These are phyloP conservation scores for Piprites chloris DNA, from an alignment of 2,113 vertebrate species.

Conservation along the genomic window DNA sequence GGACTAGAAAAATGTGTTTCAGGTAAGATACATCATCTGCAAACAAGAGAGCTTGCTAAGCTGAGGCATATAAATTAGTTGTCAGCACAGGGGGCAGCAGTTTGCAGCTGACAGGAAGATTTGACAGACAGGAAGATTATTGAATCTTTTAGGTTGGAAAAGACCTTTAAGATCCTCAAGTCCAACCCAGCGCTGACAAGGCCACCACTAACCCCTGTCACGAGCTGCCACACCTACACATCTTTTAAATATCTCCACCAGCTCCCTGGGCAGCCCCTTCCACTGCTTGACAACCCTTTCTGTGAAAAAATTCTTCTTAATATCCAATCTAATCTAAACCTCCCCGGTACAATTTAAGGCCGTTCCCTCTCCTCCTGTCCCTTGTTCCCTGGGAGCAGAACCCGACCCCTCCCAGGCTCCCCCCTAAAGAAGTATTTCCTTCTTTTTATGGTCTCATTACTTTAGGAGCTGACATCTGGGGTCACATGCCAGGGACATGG, in stretches of 20 bases:
- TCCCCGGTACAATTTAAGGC: neutral
- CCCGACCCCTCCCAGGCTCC: neutral
- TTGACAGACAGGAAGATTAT: neutral
- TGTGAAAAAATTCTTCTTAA: neutral
- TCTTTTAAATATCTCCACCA: neutral
- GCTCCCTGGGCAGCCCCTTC: neutral
- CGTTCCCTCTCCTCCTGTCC: neutral
- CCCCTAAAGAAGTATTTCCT: neutral
- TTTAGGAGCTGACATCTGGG: neutral
- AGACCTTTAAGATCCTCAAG: neutral
- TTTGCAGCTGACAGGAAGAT: too few relatives aligned
- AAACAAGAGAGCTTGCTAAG: neutral
- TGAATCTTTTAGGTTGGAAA: neutral
- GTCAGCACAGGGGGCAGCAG: neutral
- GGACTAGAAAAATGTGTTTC: neutral
- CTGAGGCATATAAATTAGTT: neutral
- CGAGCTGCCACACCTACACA: neutral
- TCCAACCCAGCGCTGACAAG: neutral
- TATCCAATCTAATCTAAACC: fast-evolving
- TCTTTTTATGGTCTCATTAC: neutral
- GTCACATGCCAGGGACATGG: neutral
- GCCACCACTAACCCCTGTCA: neutral
- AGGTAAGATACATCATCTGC: neutral
- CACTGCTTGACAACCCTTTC: fast-evolving
- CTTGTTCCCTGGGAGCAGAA: neutral